Evolutionary conservation across 2,113 vertebrate species (phyloP), one percentile per base, ranked within the genome.

Genomic region (Cisticola juncidis): DNA sequence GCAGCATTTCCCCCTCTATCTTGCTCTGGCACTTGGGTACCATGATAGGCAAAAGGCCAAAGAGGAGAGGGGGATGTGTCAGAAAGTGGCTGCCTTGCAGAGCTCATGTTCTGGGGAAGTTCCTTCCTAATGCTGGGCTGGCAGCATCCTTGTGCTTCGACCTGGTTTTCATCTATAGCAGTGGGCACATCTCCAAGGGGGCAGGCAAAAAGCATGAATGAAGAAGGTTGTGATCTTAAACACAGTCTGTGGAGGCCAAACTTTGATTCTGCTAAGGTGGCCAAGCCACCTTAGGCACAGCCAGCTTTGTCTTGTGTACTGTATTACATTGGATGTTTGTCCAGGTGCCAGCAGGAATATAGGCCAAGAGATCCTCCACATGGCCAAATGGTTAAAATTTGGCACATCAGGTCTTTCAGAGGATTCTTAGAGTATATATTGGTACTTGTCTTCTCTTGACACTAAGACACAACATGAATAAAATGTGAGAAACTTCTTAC

Each of bases 121-220:
- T 38, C 65, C n/a, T 64, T 71, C 29, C 35, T 50, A 28, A 44
- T 0, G 0, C 44, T 48, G 58, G 15, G 17, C 70, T 81, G 78
- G 81, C 51, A 89, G 61, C 70, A 53, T 21, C 48, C 79, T 35
- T 31, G 0, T 2, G 6, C 23, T 40, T 64, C 0, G 0, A 29
- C n/a, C n/a, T 92, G 22, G 10, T 78, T 64, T 89, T 86, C 44
- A 3, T 51, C 42, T 72, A 42, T 35, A 77, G 42, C 58, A 66
- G 22, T 15, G 70, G 24, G 56, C 24, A n/a, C 26, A n/a, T 11
- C 29, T 87, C 38, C 73, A 86, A 80, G 31, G 42, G 35, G 13
- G 8, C 33, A 50, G 56, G 48, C 64, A 24, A 58, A 24, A 62
- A 61, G 8, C 1, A 0, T 53, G 47, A 47, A 44, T 80, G 68